Evolutionary conservation across 2,113 vertebrate species (phyloP), one percentile per base, ranked within the genome.

Genomic region (Cervus canadensis): DNA sequence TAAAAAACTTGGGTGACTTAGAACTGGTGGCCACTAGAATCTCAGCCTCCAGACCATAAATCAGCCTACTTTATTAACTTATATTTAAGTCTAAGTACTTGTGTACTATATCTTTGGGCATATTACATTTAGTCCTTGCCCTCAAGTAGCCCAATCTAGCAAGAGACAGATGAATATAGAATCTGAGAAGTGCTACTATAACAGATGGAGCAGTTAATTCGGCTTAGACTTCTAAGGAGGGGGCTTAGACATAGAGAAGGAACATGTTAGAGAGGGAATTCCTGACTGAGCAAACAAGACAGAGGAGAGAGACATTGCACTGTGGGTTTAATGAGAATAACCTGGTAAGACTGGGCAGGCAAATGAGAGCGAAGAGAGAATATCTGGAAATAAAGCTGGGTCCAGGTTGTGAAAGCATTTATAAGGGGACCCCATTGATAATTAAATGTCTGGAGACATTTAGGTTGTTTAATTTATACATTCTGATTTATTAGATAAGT

Each of bases 131-230:
- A 91, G 59, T 23, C 36, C 21, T 36, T 94, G 92, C 43, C 43
- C 21, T 96, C 36, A 71, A 89, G 54, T 54, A 45, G 33, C 89
- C 92, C 52, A 82, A 30, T 89, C 43, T 95, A 88, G 48, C 23
- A 91, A 81, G 86, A 81, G 60, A 96, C 43, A 79, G 87, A 92
- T 87, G 91, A 87, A 90, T 95, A 94, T 16, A 95, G 96, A 74
- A 95, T 79, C 11, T 93, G 45, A 87, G 76, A 95, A 48, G 50
- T 95, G 94, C 25, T 93, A 3, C 48, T 6, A 6, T 43, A 94
- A 93, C 91, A 98, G 91, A 96, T 91, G 93, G 60, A 94, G 12
- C 59, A 78, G 56, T 94, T 97, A 95, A 98, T 96, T 97, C 5
- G 3, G 60, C 87, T 96, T 94, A 93, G 85, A 92, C 28, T 87